A percentile compares a stretch with the other conserved stretches of the same genome.
Evolutionary conservation across 2,888 invertebrate genomes (phyloP).

Genomic region (Crepidodera aurea): DNA sequence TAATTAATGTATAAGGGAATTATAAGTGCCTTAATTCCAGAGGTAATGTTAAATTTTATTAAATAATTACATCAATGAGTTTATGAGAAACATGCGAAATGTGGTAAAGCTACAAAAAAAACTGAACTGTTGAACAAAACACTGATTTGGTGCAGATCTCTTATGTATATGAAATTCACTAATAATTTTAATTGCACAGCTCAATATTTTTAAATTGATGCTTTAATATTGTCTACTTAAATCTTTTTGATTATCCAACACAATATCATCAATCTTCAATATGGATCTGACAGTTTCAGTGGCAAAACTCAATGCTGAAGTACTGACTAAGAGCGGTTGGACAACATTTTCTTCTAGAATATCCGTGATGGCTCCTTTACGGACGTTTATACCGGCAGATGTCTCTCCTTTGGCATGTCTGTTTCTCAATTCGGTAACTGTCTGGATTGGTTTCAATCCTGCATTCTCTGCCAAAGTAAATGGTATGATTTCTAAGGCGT

Average conservation of each 20-base stretch:
- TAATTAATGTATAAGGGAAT: too few relatives aligned
- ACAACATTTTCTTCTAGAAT: conserved; percentile 97
- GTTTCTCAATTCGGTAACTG: conserved; percentile 95
- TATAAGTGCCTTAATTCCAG: too few relatives aligned
- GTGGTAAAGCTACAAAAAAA: conserved; percentile 17
- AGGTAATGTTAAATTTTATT: conserved; percentile 17
- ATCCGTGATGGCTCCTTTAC: conserved; percentile 95
- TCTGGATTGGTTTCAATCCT: conserved; percentile 64
- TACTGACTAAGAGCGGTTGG: conserved; percentile 95
- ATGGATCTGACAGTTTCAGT: conserved; percentile 97
- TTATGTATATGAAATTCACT: conserved; percentile 58
- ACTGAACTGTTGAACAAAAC: not conserved
- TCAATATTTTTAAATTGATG: not conserved
- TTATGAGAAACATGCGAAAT: conserved; percentile 10
- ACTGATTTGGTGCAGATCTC: conserved; percentile 11
- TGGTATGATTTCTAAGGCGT: conserved; percentile 94
- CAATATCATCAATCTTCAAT: conserved; percentile 99
- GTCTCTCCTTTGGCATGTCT: conserved; percentile 88
- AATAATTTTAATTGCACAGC: not conserved
- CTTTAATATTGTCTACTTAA: not conserved
- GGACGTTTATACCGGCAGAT: conserved; percentile 94
- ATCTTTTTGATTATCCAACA: conserved; percentile 56
- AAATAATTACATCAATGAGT: conserved; percentile 4
- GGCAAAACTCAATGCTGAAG: conserved; percentile 91
- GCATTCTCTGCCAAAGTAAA: conserved; percentile 92